phyloP scores from a whole-genome alignment of 2,797 vertebrate genomes.

The Picus viridis region DNA sequence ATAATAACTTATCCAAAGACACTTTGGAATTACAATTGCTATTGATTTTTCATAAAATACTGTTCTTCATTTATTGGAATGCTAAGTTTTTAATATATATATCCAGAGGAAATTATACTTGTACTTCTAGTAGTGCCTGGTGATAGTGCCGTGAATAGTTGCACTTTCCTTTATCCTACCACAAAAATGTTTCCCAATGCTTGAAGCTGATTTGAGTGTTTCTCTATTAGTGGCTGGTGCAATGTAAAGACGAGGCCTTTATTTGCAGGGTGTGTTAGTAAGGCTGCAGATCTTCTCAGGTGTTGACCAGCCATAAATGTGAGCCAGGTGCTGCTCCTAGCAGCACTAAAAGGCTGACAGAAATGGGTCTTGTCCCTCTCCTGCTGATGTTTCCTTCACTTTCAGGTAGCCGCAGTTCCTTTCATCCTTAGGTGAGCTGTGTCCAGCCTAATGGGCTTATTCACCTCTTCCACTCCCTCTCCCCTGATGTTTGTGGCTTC shows the following conservation, averaged over 20 bases:
- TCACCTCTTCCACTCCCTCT: not conserved
- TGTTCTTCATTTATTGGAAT: not conserved
- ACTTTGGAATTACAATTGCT: slow-evolving; percentile 24
- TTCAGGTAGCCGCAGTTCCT: not conserved
- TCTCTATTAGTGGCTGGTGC: fast-evolving
- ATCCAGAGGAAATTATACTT: not conserved
- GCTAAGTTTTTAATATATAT: not conserved
- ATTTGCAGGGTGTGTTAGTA: not conserved
- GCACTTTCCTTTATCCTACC: not conserved
- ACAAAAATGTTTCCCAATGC: not conserved
- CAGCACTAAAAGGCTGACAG: not conserved
- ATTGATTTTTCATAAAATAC: slow-evolving; percentile 27
- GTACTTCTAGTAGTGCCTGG: not conserved
- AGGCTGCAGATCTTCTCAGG: not conserved
- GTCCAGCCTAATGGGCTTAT: not conserved
- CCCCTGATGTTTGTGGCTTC: not conserved
- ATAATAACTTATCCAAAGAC: not conserved
- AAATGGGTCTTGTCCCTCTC: not conserved
- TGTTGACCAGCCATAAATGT: not conserved
- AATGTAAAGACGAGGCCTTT: fast-evolving
- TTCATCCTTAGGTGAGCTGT: not conserved
- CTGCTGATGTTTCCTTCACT: not conserved
- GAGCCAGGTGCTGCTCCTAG: not conserved
- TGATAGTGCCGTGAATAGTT: not conserved
- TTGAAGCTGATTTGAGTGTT: not conserved